Evolutionary conservation across 2,797 vertebrate genomes (phyloP).

Genomic region (Microctenopoma steveboyesi): DNA sequence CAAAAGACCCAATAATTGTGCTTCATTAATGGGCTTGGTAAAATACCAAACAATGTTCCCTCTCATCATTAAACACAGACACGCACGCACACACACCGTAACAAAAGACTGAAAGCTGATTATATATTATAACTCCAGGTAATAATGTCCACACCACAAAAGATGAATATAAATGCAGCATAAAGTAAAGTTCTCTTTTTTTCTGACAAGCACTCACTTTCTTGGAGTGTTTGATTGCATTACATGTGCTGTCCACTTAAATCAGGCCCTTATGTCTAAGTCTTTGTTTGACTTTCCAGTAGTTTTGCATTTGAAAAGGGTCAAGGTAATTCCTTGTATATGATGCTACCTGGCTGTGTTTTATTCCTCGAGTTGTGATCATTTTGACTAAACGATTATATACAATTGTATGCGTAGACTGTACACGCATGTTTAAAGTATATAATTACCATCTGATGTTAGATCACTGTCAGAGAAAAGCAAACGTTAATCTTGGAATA

Average conservation of each 20-base stretch:
- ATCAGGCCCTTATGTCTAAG: not conserved
- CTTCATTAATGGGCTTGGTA: constrained; percentile 13
- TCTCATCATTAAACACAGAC: constrained; percentile 10
- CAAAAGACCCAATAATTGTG: constrained; percentile 34
- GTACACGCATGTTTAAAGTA: too few species aligned
- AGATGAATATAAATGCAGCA: not conserved
- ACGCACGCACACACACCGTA: not conserved
- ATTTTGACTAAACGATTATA: too few species aligned
- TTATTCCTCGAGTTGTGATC: too few species aligned
- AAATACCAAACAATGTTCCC: constrained; percentile 25
- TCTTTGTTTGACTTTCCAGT: too few species aligned
- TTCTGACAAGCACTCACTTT: not conserved
- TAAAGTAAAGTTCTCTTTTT: not conserved
- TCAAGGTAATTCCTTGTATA: too few species aligned
- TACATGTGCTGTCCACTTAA: not conserved
- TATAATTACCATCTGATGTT: too few species aligned
- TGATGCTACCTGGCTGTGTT: too few species aligned
- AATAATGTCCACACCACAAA: not conserved
- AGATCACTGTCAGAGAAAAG: too few species aligned
- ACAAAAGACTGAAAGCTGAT: constrained; percentile 8
- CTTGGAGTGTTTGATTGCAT: not conserved
- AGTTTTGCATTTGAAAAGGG: too few species aligned
- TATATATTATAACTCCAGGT: constrained; percentile 3
- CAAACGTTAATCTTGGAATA: too few species aligned
- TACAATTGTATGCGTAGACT: too few species aligned